These are phyloP conservation scores for Proctacanthus coquilletti DNA, from an alignment of 1,140 invertebrate genomes.

Conservation along the genomic window DNA sequence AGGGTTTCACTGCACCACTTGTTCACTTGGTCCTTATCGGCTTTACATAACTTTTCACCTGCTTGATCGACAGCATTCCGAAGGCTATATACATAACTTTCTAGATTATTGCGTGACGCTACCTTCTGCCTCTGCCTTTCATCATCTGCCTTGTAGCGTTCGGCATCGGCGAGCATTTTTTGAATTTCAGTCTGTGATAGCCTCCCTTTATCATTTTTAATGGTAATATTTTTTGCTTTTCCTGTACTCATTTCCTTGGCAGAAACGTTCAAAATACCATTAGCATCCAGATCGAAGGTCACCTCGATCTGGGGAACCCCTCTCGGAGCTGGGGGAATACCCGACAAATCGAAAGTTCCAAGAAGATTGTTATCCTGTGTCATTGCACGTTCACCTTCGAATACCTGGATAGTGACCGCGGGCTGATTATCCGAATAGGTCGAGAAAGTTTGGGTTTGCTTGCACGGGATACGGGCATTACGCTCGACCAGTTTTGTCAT, in stretches of 20 bases:
- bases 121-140: conserved; percentile 46
- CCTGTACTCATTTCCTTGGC: too few species aligned
- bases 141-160: conserved; percentile 46
- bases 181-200: too few species aligned
- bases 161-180: conserved; percentile 43
- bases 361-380: conserved; percentile 59
- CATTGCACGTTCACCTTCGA: conserved; percentile 51
- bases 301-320: too few species aligned
- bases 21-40: conserved; percentile 9
- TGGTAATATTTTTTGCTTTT: too few species aligned
- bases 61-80: conserved; percentile 41
- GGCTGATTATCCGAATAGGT: conserved; percentile 56
- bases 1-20: conserved; percentile 30
- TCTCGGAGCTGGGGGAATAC: conserved; percentile 60
- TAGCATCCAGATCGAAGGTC: too few species aligned
- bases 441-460: conserved; percentile 44
- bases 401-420: conserved; percentile 47
- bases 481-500: conserved; percentile 48
- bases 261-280: too few species aligned
- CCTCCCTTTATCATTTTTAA: too few species aligned
- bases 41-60: conserved; percentile 16
- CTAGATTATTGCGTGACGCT: conserved; percentile 54
- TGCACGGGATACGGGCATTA: conserved; percentile 46
- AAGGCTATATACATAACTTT: conserved; percentile 61
- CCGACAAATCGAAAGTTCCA: conserved; percentile 59